A percentile compares a stretch with the other conserved stretches of the same genome.
These are phyloP conservation scores for Oscheius sp. DNA, from an alignment of 2,888 invertebrate genomes.

Conservation along the genomic window DNA sequence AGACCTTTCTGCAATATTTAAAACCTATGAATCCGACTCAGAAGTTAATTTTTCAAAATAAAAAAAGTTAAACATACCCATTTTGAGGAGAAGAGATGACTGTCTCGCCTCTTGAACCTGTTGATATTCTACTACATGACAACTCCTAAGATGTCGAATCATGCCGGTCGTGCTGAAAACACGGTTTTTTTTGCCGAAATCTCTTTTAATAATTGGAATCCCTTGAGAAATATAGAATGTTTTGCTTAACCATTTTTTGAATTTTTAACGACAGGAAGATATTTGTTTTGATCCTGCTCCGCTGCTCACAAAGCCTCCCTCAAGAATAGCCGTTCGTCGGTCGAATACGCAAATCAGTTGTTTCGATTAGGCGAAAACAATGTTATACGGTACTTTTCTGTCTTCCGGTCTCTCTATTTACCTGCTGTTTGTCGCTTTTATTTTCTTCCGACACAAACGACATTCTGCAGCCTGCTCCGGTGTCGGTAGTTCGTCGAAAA, in stretches of 20 bases:
- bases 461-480: slow-evolving; percentile 68
- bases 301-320: slow-evolving; percentile 9
- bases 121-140: slow-evolving; percentile 62
- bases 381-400: background rate
- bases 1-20: background rate
- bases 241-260: no score
- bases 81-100: slow-evolving; percentile 52
- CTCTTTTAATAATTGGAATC: background rate
- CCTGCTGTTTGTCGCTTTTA: slow-evolving; percentile 70
- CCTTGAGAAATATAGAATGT: slow-evolving; percentile 6
- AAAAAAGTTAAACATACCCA: slow-evolving; percentile 42
- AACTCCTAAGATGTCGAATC: slow-evolving; percentile 68
- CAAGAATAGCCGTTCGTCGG: slow-evolving; percentile 28
- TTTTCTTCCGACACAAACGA: slow-evolving; percentile 63
- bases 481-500: slow-evolving; percentile 63
- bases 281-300: slow-evolving; percentile 26
- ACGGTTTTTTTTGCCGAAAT: background rate
- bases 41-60: background rate
- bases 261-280: background rate
- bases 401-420: slow-evolving; percentile 11
- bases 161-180: slow-evolving; percentile 69
- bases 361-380: background rate
- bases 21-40: background rate
- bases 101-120: slow-evolving; percentile 58
- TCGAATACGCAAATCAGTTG: slow-evolving; percentile 28